phyloP scores from a whole-genome alignment of 2,797 vertebrate species.

The Enteromius thamalakanensis region DNA sequence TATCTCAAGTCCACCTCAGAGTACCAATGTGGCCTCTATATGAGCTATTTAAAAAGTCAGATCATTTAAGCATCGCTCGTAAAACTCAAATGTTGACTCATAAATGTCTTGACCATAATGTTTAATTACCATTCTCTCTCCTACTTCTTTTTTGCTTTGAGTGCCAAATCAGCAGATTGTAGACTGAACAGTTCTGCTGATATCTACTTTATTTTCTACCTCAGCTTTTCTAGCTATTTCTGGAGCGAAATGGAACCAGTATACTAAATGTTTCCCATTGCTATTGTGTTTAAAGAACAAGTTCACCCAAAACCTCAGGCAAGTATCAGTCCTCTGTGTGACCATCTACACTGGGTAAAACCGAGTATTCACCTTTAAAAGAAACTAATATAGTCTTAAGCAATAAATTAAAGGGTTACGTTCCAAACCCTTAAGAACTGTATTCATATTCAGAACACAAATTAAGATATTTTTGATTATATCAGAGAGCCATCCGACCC shows the following conservation, averaged over 20 bases:
- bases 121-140: slow-evolving; percentile 27
- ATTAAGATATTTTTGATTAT: too few relatives aligned
- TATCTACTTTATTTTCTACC: slow-evolving; percentile 1
- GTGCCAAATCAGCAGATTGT: slow-evolving; percentile 14
- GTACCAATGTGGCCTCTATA: slow-evolving; percentile 26
- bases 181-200: slow-evolving; percentile 16
- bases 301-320: not conserved
- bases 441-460: too few relatives aligned
- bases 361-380: not conserved
- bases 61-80: slow-evolving; percentile 32
- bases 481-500: too few relatives aligned
- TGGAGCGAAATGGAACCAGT: not conserved
- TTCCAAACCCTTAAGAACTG: too few relatives aligned
- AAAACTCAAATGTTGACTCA: slow-evolving; percentile 40
- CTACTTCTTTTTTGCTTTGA: not conserved
- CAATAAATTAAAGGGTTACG: too few relatives aligned
- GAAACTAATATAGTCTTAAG: not conserved
- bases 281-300: not conserved
- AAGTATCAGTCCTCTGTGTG: not conserved
- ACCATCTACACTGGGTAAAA: not conserved
- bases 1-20: not conserved
- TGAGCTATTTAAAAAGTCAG: slow-evolving; percentile 11
- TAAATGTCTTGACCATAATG: slow-evolving; percentile 38
- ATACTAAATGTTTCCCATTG: not conserved
- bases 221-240: not conserved